Base-by-base conservation (phyloP, 2,888 invertebrate genomes). In the Calameuta filiformis region DNA sequence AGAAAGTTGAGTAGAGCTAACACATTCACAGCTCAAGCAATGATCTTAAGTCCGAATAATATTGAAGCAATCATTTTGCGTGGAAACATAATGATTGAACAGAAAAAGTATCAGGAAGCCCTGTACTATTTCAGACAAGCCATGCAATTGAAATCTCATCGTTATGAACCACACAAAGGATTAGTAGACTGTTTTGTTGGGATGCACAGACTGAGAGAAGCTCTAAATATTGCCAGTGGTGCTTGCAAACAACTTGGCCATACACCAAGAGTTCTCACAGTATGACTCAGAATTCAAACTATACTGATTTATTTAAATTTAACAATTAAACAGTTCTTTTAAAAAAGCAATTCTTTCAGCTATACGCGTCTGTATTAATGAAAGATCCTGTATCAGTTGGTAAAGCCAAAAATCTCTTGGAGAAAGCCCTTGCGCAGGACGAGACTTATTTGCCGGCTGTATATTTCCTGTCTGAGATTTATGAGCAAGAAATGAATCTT, bases 141-240 rank as follows among this genome's bases (percentile, higher is more conserved):
- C 0, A 92, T 95, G 79, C 93, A 93, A 86, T 87, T 93, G 74
- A 94, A 94, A 78, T 94, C 95, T 68, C 93, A 93, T 86, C 93
- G 95, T 80, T 95, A 94, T 89, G 97, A 97, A 89, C 94, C 95
- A 1, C 95, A 96, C 88, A 95, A 95, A 91, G 96, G 96, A n/a
- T 90, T 97, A 37, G 95, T 96, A 3, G 95, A 96, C 83, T 95
- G 95, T 88, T 96, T 96, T 86, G 91, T 96, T 69, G 94, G 94
- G 2, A 92, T 94, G 88, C 94, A 95, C 83, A 93, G 96, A 77
- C 91, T 94, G 37, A 92, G 95, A 86, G 97, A 97, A 87, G 97
- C 96, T 0, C 93, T 95, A 15, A 94, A 94, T 15, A 94, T 95
- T 87, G 96, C 96, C 0, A 94, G 94, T 31, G 94, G 94, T 89